These are phyloP conservation scores for Archips xylosteana DNA, from an alignment of 2,888 invertebrate genomes.

Conservation along the genomic window DNA sequence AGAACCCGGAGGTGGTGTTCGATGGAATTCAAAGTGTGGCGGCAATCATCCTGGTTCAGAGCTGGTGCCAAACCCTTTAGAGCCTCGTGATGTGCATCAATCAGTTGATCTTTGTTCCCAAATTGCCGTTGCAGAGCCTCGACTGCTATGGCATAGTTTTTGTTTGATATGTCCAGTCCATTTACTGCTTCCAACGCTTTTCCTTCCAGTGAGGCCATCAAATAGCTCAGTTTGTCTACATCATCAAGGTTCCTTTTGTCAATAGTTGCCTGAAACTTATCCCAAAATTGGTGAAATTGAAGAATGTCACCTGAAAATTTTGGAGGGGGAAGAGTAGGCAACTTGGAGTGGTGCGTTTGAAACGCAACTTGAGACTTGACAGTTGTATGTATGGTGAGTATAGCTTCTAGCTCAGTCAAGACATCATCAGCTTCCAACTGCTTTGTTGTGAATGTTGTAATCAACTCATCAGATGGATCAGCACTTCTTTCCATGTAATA, in stretches of 20 bases:
- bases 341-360: too few relatives aligned
- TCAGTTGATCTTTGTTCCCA: background rate
- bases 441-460: too few relatives aligned
- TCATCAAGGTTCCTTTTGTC: background rate
- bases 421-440: too few relatives aligned
- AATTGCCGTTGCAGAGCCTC: background rate
- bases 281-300: background rate
- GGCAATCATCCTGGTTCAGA: constrained; percentile 10
- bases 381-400: too few relatives aligned
- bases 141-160: background rate
- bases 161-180: background rate
- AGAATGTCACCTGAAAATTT: too few relatives aligned
- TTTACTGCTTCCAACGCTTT: background rate
- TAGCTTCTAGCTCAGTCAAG: too few relatives aligned
- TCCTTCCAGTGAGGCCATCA: background rate
- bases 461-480: too few relatives aligned
- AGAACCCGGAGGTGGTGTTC: background rate
- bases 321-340: too few relatives aligned
- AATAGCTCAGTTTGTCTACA: background rate
- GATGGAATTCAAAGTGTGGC: background rate
- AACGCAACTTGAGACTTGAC: too few relatives aligned
- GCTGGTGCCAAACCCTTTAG: constrained; percentile 53
- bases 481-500: too few relatives aligned
- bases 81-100: background rate
- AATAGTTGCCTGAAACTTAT: background rate